Conservation (phyloP, 2,113 vertebrate genomes). For the Nothoprocta pentlandii region DNA sequence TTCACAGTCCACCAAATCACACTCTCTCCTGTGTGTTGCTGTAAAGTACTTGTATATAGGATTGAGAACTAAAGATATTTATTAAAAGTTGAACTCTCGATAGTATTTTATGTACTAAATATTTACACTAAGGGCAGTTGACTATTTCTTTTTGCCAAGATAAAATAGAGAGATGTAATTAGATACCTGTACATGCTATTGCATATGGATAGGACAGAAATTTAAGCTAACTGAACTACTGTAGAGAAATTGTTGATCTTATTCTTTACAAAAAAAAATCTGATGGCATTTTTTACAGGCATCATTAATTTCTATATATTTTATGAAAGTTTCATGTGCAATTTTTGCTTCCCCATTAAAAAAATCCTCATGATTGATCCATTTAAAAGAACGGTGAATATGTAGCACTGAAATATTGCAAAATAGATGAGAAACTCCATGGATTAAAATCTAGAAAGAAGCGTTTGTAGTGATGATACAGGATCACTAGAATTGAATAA, state of each 20-base stretch:
- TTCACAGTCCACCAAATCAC: conserved; percentile 71
- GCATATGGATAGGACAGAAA: conserved; percentile 40
- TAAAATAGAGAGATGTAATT: conserved; percentile 53
- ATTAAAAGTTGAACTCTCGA: conserved; percentile 85
- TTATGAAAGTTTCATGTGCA: conserved; percentile 54
- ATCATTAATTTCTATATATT: conserved; percentile 5
- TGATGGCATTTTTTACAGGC: neutral
- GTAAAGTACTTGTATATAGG: conserved; percentile 92
- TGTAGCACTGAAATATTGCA: neutral
- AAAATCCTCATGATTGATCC: neutral
- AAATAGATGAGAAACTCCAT: neutral
- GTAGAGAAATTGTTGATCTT: conserved; percentile 34
- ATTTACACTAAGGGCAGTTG: conserved; percentile 67
- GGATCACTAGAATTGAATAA: neutral
- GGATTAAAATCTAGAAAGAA: neutral
- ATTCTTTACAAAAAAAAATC: conserved; percentile 53
- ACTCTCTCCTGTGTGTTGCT: conserved; percentile 80
- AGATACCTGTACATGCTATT: conserved; percentile 22
- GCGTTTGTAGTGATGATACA: neutral
- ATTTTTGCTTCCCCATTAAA: conserved; percentile 17
- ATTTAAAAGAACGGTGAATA: neutral
- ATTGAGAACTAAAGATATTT: conserved; percentile 91
- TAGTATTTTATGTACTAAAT: conserved; percentile 80
- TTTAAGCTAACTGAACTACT: conserved; percentile 59
- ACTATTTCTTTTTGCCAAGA: conserved; percentile 37